A percentile compares a stretch with the other conserved stretches of the same genome.
Conservation (phyloP, 2,113 vertebrate species). For the Trichechus manatus region DNA sequence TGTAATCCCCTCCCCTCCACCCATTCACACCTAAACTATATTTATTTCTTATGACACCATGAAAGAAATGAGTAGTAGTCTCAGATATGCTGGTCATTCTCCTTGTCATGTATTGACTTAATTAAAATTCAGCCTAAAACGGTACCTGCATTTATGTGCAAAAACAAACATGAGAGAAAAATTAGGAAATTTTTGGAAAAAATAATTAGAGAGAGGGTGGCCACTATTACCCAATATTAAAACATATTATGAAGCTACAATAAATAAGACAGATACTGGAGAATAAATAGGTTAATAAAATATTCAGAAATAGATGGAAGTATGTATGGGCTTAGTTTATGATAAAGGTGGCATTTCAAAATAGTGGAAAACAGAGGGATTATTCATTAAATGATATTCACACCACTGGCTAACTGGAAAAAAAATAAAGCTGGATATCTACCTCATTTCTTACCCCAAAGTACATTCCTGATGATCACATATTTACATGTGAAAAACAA, state of each 20-base stretch:
- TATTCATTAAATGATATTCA: conserved; percentile 23
- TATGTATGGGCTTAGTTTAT: conserved; percentile 27
- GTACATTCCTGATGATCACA: conserved; percentile 5
- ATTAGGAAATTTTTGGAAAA: conserved; percentile 34
- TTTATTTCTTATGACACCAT: conserved; percentile 3
- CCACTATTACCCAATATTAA: conserved; percentile 29
- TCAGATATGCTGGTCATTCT: not conserved
- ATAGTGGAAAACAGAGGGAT: not conserved
- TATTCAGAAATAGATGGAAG: conserved; percentile 31
- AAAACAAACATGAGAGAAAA: conserved; percentile 44
- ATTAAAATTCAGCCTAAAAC: conserved; percentile 30
- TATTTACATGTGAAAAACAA: not conserved
- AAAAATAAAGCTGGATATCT: not conserved
- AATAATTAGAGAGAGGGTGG: not conserved
- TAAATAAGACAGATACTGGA: conserved; percentile 43
- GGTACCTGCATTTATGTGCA: conserved; percentile 6
- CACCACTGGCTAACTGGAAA: not conserved
- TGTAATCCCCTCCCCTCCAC: not conserved
- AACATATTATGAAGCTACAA: conserved; percentile 39
- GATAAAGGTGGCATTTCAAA: conserved; percentile 56
- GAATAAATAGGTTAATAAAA: conserved; percentile 33
- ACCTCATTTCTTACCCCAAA: conserved; percentile 13
- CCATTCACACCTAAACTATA: not conserved
- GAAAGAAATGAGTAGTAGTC: not conserved
- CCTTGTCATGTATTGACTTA: not conserved